Percentiles rank a stretch among this genome's conserved stretches.
Conservation (phyloP, 2,888 invertebrate species). For the Limnephilus lunatus region DNA sequence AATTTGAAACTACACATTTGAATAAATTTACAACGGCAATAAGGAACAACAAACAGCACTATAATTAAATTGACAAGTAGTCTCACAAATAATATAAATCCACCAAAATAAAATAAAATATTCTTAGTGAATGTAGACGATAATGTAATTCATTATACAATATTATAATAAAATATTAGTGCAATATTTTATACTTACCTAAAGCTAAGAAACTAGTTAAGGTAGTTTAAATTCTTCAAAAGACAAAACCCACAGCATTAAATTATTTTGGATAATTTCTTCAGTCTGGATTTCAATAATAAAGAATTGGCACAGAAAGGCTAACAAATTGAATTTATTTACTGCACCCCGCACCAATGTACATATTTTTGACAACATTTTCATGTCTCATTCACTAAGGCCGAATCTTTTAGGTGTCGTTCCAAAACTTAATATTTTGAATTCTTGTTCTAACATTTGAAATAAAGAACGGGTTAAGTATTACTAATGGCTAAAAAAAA, state of each 20-base stretch:
- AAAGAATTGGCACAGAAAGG: background rate
- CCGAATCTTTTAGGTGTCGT: background rate
- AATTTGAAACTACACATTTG: constrained; percentile 18
- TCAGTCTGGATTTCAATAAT: background rate
- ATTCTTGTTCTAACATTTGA: background rate
- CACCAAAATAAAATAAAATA: constrained; percentile 9
- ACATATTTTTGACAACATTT: background rate
- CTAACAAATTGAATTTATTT: background rate
- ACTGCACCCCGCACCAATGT: background rate
- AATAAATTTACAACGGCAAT: constrained; percentile 14
- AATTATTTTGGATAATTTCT: constrained; percentile 13
- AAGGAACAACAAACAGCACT: constrained; percentile 4
- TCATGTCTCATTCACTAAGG: background rate
- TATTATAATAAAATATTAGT: background rate
- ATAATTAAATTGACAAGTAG: constrained; percentile 15
- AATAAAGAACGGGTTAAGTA: background rate
- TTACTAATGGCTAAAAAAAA: background rate
- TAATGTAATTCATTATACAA: background rate
- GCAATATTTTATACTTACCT: background rate
- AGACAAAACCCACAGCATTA: background rate
- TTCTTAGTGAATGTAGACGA: background rate
- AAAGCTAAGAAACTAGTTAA: background rate
- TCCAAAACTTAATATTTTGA: background rate
- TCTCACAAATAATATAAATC: background rate
- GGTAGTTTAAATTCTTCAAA: background rate